Conservation (phyloP, 2,888 invertebrate genomes). For the Cyclophora albipunctata region DNA sequence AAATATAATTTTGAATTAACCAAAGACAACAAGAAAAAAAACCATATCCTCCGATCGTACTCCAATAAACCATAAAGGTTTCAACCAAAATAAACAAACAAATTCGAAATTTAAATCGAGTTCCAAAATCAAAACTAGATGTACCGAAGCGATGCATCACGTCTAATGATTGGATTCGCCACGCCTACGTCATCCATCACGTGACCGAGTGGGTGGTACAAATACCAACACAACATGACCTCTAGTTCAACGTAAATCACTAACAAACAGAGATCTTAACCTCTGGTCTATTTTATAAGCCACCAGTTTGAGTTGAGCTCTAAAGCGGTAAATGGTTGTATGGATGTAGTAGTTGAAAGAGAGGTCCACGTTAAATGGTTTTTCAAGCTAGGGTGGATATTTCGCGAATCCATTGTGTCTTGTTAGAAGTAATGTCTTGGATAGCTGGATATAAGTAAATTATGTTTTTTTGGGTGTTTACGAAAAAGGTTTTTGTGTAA, state of each 20-base stretch:
- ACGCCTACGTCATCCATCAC: constrained; percentile 75
- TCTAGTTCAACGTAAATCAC: constrained; percentile 19
- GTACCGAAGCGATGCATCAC: constrained; percentile 68
- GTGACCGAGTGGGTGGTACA: constrained; percentile 45
- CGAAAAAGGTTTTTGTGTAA: constrained; percentile 21
- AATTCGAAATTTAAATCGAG: background rate
- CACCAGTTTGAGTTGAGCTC: no score
- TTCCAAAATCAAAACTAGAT: constrained; percentile 32
- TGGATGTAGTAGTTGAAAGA: constrained; percentile 13
- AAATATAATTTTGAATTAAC: no score
- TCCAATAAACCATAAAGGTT: no score
- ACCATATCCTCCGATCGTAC: no score
- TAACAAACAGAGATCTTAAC: background rate
- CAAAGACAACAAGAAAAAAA: no score
- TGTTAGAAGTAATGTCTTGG: constrained; percentile 71
- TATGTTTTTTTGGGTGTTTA: constrained; percentile 49
- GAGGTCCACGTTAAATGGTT: constrained; percentile 35
- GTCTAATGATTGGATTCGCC: constrained; percentile 74
- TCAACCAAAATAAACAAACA: constrained; percentile 1
- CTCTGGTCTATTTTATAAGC: background rate
- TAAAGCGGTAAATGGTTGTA: background rate
- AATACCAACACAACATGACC: constrained; percentile 38
- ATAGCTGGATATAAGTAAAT: constrained; percentile 68
- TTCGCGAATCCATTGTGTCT: constrained; percentile 69
- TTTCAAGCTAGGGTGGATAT: constrained; percentile 46